phyloP scores from a whole-genome alignment of 2,797 vertebrate genomes.

The Helarctos malayanus region DNA sequence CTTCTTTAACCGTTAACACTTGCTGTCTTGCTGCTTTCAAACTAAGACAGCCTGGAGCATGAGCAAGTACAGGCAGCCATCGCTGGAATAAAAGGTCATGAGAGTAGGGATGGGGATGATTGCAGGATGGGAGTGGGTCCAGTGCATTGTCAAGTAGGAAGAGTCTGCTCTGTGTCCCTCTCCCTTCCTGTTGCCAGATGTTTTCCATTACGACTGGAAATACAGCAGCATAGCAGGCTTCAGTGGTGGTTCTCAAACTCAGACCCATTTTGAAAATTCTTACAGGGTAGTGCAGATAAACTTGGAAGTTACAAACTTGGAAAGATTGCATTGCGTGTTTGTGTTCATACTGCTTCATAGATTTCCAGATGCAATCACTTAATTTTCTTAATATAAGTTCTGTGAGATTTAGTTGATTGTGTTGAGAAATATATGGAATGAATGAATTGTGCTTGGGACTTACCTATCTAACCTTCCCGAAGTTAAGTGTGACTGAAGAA shows the following conservation, averaged over 20 bases:
- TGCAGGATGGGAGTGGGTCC: neutral
- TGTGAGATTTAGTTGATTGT: slow-evolving; percentile 11
- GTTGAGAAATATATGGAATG: neutral
- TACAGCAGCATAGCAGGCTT: neutral
- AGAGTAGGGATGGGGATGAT: neutral
- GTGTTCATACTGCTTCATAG: neutral
- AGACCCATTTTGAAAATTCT: neutral
- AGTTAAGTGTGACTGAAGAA: neutral
- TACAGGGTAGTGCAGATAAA: neutral
- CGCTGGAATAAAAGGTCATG: neutral
- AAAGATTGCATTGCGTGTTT: neutral
- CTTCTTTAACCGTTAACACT: neutral
- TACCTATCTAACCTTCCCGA: neutral
- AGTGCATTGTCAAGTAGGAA: neutral
- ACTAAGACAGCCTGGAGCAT: neutral
- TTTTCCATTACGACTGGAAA: neutral
- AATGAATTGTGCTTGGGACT: slow-evolving; percentile 23
- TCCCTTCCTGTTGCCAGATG: neutral
- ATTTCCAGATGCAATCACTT: neutral
- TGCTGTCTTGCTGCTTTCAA: neutral
- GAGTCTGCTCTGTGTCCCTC: neutral
- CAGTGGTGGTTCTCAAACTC: neutral
- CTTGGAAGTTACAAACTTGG: slow-evolving; percentile 26
- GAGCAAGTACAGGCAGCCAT: neutral
- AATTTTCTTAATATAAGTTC: slow-evolving; percentile 51